These are phyloP conservation scores for Copsychus sechellarum DNA, from an alignment of 2,113 vertebrate genomes.

Conservation along the genomic window DNA sequence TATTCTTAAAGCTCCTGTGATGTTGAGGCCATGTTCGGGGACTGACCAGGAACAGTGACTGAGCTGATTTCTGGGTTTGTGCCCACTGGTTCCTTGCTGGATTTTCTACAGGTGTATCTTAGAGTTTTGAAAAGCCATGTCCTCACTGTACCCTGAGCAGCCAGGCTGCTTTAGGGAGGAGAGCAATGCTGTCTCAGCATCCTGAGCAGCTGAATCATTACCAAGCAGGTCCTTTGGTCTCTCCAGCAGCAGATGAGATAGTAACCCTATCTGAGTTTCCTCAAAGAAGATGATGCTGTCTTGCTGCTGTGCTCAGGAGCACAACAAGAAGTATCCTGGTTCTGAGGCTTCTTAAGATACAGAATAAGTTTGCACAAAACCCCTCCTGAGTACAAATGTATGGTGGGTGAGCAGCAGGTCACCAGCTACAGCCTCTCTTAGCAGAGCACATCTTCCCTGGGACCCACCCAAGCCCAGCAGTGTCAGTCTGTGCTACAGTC, in stretches of 20 bases:
- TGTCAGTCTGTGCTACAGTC: fast-evolving
- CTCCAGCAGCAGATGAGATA: neutral
- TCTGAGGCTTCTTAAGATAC: neutral
- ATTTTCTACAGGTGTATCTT: neutral
- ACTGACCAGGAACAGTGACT: neutral
- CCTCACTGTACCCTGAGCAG: neutral
- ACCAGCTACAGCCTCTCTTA: neutral
- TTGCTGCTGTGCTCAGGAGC: neutral
- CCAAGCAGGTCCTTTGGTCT: neutral
- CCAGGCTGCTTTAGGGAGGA: neutral
- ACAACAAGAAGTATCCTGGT: neutral
- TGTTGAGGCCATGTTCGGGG: neutral
- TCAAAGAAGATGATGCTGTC: neutral
- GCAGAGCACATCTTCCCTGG: neutral
- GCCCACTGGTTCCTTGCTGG: fast-evolving
- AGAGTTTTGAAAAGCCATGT: neutral
- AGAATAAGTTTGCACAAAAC: neutral
- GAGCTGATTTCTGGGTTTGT: neutral
- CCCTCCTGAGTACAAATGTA: fast-evolving
- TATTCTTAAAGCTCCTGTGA: neutral
- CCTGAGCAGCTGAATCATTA: neutral
- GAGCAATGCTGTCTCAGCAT: neutral
- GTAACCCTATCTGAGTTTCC: neutral
- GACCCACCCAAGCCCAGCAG: neutral
- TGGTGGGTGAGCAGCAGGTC: neutral